phyloP scores from a whole-genome alignment of 1,140 invertebrate species.

The Aphidius ervi region DNA sequence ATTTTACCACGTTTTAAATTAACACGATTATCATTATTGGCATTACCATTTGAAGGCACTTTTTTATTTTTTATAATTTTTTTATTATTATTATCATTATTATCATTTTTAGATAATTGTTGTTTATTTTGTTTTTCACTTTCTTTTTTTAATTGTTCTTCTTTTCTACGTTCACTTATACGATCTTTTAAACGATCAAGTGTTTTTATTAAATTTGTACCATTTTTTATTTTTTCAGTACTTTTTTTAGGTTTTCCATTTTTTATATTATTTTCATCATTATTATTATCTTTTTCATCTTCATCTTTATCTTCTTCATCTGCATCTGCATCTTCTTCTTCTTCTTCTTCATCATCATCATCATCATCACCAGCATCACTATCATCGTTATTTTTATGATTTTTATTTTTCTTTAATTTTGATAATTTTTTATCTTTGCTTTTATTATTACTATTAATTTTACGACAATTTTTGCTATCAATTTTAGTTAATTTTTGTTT shows the following conservation, averaged over 20 bases:
- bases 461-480: conserved; percentile 30
- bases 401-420: conserved; percentile 30
- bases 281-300: conserved; percentile 9
- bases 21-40: conserved; percentile 38
- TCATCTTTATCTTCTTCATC: conserved; percentile 22
- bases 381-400: conserved; percentile 30
- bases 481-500: conserved; percentile 31
- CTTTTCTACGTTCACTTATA: conserved; percentile 62
- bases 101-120: conserved; percentile 37
- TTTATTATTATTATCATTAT: conserved; percentile 13
- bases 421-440: conserved; percentile 29
- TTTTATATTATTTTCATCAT: no score
- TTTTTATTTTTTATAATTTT: conserved; percentile 38
- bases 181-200: conserved; percentile 54
- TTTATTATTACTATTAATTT: no score
- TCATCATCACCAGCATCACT: no score
- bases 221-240: conserved; percentile 16
- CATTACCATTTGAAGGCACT: conserved; percentile 52
- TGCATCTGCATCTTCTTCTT: conserved; percentile 40
- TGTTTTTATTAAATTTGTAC: conserved; percentile 34
- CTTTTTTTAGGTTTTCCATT: no score
- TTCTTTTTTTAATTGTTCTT: conserved; percentile 64
- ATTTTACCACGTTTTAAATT: conserved; percentile 38
- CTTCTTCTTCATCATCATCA: conserved; percentile 27
- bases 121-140: conserved; percentile 52